Evolutionary conservation across 2,888 invertebrate species (phyloP).

Genomic region (Orchesellides sinensis): DNA sequence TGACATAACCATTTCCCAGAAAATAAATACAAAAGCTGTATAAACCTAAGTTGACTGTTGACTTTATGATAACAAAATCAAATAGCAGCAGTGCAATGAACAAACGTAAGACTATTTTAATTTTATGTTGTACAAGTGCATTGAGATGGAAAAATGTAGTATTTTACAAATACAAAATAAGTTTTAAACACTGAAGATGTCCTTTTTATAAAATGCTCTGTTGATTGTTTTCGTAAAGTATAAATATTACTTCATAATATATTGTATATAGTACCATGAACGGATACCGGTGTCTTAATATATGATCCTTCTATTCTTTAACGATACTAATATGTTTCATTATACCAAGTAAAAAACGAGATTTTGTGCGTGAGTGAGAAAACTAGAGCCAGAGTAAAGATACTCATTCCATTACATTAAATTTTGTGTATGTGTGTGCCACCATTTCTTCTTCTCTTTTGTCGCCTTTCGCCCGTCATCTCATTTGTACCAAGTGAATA

Average conservation of each 20-base stretch:
- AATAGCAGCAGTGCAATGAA: background rate
- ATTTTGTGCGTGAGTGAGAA: conserved; percentile 25
- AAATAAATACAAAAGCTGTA: too few species aligned
- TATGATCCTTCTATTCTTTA: too few species aligned
- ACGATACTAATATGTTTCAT: background rate
- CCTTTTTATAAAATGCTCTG: conserved; percentile 6
- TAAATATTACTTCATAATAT: conserved; percentile 31
- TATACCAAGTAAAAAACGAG: background rate
- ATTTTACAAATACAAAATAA: too few species aligned
- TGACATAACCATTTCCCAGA: too few species aligned
- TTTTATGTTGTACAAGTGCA: too few species aligned
- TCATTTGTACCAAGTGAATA: conserved; percentile 43
- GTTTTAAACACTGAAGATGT: too few species aligned
- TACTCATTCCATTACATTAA: conserved; percentile 33
- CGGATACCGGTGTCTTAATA: too few species aligned
- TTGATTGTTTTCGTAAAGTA: conserved; percentile 31
- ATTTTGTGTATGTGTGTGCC: conserved; percentile 27
- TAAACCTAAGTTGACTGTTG: too few species aligned
- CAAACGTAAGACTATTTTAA: too few species aligned
- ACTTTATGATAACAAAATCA: background rate
- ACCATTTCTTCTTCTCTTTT: conserved; percentile 17
- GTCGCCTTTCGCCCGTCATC: conserved; percentile 29
- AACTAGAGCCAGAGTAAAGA: conserved; percentile 26
- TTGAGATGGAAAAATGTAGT: too few species aligned
- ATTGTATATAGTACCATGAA: background rate